These are phyloP conservation scores for Propsilocerus akamusi DNA, from an alignment of 1,140 invertebrate species.

Conservation along the genomic window DNA sequence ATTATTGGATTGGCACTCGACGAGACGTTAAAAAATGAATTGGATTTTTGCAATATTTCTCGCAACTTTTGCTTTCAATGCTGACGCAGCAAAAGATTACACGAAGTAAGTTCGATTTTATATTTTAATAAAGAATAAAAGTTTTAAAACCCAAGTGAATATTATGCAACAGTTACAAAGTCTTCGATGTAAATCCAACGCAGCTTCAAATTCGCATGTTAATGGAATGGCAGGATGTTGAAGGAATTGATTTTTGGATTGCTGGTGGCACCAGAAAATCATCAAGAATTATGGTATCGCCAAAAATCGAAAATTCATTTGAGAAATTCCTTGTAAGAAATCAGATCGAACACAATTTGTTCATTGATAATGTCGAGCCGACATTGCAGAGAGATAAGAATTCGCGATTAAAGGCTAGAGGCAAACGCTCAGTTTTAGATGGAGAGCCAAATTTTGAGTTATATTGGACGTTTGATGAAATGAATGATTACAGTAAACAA, in stretches of 20 bases:
- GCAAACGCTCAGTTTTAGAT: background rate
- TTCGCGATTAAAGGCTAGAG: background rate
- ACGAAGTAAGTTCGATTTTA: background rate
- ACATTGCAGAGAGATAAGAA: conserved; percentile 1
- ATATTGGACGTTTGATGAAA: conserved; percentile 17
- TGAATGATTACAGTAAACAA: conserved; percentile 23
- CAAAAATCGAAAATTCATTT: conserved; percentile 14
- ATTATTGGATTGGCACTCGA: too few relatives aligned
- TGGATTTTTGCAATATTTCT: too few relatives aligned
- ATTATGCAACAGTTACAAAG: conserved; percentile 13
- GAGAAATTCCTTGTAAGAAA: conserved; percentile 12
- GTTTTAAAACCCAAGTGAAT: background rate
- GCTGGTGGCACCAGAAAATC: conserved; percentile 11
- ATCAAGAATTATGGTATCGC: conserved; percentile 16
- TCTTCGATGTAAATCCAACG: conserved; percentile 15
- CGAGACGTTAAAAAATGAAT: too few relatives aligned
- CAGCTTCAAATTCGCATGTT: conserved; percentile 3
- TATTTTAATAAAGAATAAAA: background rate
- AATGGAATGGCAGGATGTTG: conserved; percentile 15
- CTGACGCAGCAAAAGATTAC: background rate
- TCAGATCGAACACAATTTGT: conserved; percentile 9
- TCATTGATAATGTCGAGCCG: conserved; percentile 13
- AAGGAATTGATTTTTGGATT: conserved; percentile 14
- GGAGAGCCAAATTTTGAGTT: background rate
- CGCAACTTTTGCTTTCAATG: too few relatives aligned